These are phyloP conservation scores for Scaptomyza caliginosa DNA, from an alignment of 2,888 invertebrate species.

Conservation along the genomic window DNA sequence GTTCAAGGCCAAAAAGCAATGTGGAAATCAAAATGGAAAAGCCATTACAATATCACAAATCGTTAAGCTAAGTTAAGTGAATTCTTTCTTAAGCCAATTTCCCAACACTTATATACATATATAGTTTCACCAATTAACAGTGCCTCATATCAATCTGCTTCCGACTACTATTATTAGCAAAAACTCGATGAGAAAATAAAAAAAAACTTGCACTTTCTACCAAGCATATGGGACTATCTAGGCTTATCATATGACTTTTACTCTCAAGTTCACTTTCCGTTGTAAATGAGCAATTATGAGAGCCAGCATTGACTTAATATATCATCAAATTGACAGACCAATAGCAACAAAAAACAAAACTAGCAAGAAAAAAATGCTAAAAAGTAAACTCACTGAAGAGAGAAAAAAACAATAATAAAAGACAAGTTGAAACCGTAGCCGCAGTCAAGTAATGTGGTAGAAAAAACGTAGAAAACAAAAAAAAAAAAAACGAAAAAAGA, in stretches of 20 bases:
- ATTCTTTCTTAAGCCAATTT: background rate
- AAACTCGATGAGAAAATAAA: background rate
- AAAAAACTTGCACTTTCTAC: slow-evolving; percentile 64
- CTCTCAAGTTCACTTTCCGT: slow-evolving; percentile 65
- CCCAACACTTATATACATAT: background rate
- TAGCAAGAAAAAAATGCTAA: slow-evolving; percentile 35
- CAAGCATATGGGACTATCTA: slow-evolving; percentile 26
- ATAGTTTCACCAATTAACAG: slow-evolving; percentile 1
- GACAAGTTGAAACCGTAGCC: slow-evolving; percentile 30
- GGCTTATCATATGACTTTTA: slow-evolving; percentile 61
- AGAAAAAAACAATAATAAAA: slow-evolving; percentile 9
- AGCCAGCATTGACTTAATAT: slow-evolving; percentile 53
- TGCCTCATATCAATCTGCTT: slow-evolving; percentile 13
- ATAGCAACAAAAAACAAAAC: slow-evolving; percentile 38
- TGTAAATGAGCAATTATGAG: slow-evolving; percentile 65
- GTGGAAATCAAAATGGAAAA: slow-evolving; percentile 47
- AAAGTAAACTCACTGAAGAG: slow-evolving; percentile 16
- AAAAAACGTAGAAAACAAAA: slow-evolving; percentile 14
- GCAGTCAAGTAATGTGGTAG: slow-evolving; percentile 58
- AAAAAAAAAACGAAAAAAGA: slow-evolving; percentile 49
- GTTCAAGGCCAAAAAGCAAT: slow-evolving; percentile 64
- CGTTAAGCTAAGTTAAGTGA: slow-evolving; percentile 1
- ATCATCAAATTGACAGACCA: slow-evolving; percentile 61
- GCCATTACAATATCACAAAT: slow-evolving; percentile 19
- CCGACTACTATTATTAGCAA: slow-evolving; percentile 2